phyloP scores from a whole-genome alignment of 2,113 vertebrate genomes.

The Trichechus manatus region DNA sequence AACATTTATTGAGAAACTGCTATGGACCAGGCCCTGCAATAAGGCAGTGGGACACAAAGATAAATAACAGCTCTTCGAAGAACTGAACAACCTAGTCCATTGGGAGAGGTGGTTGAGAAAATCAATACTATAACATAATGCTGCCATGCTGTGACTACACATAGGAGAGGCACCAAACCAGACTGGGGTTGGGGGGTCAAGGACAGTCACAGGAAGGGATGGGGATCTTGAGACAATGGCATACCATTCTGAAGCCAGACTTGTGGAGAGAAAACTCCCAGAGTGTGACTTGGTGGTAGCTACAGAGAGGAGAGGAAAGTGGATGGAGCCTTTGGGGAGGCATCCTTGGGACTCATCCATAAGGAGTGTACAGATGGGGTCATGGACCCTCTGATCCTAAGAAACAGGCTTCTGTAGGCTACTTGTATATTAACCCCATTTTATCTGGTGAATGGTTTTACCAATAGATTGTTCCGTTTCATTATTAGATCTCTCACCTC shows the following conservation, averaged over 20 bases:
- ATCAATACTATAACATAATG: background rate
- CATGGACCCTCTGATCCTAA: background rate
- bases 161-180: background rate
- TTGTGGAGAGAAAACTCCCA: background rate
- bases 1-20: background rate
- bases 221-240: background rate
- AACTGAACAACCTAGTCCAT: background rate
- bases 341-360: background rate
- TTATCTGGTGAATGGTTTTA: background rate
- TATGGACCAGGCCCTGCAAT: background rate
- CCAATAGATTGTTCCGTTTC: background rate
- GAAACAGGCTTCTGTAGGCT: background rate
- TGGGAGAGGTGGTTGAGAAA: background rate
- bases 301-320: background rate
- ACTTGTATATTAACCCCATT: background rate
- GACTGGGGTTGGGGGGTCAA: background rate
- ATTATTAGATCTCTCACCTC: background rate
- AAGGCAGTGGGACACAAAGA: background rate
- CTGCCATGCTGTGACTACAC: background rate
- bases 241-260: background rate
- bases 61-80: background rate
- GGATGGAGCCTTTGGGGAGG: background rate
- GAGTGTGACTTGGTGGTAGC: background rate
- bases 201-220: background rate
- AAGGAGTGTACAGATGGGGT: background rate